Base-by-base conservation (phyloP, 1,140 invertebrate species). In the Argopecten irradians region DNA sequence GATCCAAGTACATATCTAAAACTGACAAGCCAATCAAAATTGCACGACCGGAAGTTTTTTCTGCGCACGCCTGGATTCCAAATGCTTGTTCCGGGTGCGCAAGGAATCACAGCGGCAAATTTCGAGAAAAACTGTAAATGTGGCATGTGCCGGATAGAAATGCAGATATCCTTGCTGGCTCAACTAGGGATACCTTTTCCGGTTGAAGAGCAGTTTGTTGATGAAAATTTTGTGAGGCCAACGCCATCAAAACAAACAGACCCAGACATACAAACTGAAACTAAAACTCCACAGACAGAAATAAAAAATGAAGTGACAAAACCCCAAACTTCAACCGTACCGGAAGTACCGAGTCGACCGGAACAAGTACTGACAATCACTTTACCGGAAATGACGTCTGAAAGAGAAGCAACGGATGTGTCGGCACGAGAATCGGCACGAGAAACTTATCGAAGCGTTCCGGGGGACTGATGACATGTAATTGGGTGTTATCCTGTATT, bases 11-110 rank as follows among this genome's bases (percentile, higher is more conserved):
- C 89, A 22, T 93, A 92, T 43, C 88, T 93, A 28, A 89, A 90
- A 43, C 88, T 93, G 32, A 92, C 92, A 41, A 85, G 85, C 86
- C 88, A 91, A 82, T 90, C 89, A 1, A 92, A 88, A 55, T 55
- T 93, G 22, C 92, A 93, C 32, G 88, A 92, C 35, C 90, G 92
- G 13, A 91, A 91, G 84, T 93, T 93, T 84, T 93, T 92, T 33
- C 84, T 93, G 55, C 91, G 88, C 82, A 93, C 93, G 0, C 93
- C 93, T 16, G 89, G 86, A 5, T 55, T 87, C 7, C 87, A 83
- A 16, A 85, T 88, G 19, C 55, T n/a, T 28, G 83, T 43, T 22
- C 39, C 86, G 8, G 46, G 39, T 1, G 34, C 39, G 11, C 86
- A 87, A 82, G 46, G 55, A 19, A 36, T 87, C 28, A 85, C 88